phyloP scores from a whole-genome alignment of 2,797 vertebrate species.

The Hypotaenidia okinawae region DNA sequence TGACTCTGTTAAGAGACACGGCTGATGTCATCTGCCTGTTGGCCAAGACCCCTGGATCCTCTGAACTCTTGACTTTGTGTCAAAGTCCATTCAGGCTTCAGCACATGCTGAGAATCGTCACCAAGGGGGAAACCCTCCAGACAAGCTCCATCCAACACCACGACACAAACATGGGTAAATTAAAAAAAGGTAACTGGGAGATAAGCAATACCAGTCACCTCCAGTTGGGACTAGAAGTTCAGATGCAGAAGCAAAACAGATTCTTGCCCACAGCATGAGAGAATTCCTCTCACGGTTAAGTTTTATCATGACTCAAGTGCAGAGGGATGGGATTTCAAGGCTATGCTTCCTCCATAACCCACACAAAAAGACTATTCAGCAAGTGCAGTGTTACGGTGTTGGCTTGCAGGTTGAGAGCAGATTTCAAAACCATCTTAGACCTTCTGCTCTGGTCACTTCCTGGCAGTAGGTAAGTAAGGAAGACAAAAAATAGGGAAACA shows the following conservation, averaged over 20 bases:
- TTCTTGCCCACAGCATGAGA: not conserved
- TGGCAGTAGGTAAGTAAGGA: not conserved
- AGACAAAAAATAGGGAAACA: not conserved
- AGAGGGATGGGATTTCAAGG: not conserved
- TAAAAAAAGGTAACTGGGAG: not conserved
- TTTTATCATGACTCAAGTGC: not conserved
- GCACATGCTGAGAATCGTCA: not conserved
- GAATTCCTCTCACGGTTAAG: not conserved
- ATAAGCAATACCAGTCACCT: not conserved
- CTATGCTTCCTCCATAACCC: not conserved
- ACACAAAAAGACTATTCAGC: not conserved
- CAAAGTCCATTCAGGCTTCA: not conserved
- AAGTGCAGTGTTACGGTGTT: not conserved
- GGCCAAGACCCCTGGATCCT: not conserved
- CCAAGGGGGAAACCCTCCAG: not conserved
- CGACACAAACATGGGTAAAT: not conserved
- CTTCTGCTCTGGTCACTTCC: not conserved
- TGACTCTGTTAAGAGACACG: not conserved
- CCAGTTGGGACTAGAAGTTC: not conserved
- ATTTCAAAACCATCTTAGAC: not conserved
- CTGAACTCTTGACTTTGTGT: not conserved
- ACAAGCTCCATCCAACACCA: not conserved
- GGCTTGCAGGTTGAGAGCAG: not conserved
- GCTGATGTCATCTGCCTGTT: not conserved
- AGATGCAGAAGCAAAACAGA: not conserved